phyloP scores from a whole-genome alignment of 2,113 vertebrate species.

The Cygnus buccinator region DNA sequence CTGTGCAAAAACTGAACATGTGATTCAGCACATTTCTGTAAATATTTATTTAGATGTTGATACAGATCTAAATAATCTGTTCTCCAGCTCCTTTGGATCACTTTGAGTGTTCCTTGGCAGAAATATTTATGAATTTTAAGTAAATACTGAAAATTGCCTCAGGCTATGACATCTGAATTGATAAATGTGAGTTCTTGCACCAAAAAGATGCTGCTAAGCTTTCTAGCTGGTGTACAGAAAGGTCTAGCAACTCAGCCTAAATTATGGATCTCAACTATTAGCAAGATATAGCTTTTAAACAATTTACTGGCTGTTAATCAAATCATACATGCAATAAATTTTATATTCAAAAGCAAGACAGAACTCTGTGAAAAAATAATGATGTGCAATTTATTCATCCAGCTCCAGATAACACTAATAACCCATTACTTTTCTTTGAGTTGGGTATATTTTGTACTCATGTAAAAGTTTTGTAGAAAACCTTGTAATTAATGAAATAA shows the following conservation, averaged over 20 bases:
- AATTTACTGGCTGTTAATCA: background rate
- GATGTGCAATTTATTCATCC: background rate
- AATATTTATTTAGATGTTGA: background rate
- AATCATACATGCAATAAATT: background rate
- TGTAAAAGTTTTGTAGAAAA: background rate
- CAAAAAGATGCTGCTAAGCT: background rate
- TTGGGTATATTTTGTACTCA: background rate
- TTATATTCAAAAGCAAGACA: background rate
- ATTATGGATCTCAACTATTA: background rate
- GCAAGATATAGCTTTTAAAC: background rate
- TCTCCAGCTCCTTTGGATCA: background rate
- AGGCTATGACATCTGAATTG: background rate
- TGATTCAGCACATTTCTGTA: background rate
- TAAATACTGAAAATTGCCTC: background rate
- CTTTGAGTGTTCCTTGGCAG: background rate
- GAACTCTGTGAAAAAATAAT: background rate
- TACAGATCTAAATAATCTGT: background rate
- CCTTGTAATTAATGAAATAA: background rate
- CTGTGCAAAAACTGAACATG: background rate
- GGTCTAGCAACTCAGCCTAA: background rate
- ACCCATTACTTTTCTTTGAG: background rate
- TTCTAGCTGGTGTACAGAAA: background rate
- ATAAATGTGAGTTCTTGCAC: background rate
- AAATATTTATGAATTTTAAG: background rate
- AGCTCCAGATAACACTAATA: background rate